Evolutionary conservation across 2,113 vertebrate genomes (phyloP), one percentile per base, ranked within the genome.

Genomic region (Larimichthys crocea): DNA sequence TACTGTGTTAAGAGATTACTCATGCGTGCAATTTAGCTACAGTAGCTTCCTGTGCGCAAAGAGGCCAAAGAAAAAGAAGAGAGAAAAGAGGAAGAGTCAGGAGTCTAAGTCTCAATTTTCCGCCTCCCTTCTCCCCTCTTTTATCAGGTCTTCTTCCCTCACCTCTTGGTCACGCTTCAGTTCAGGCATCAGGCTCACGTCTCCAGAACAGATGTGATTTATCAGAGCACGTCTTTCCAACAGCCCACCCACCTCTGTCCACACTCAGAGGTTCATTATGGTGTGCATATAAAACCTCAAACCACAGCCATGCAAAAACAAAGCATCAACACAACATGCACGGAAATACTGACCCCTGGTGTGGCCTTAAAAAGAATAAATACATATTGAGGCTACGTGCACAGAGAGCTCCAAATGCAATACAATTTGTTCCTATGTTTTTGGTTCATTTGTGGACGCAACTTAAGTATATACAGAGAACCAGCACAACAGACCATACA

Each of bases 181-280:
- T 89, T 90, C 82, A 74, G 71, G 62, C 81, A 62, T 89, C 88
- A 68, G 61, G 69, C 68, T 67, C 84, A 80, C 26, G 63, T 74
- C 85, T 89, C 80, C 82, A 84, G 78, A 87, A 87, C 88, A 88
- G 86, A 92, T 85, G 79, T 78, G 80, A 89, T 89, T 89, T 80
- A 91, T 89, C 61, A 48, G 76, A 49, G 31, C 55, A 55, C 0
- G 19, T 69, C 61, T 80, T 26, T 64, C 40, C 63, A 62, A 61
- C 64, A 77, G 68, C 63, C 79, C 75, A 49, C 71, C 50, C 72
- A 71, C 44, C 67, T 61, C 42, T 22, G 69, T 74, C 74, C 84
- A 66, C 31, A 44, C 35, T 62, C 46, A 2, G 35, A 8, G 35
- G 35, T 40, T 35, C 31, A 35, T 35, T 35, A 35, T 35, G 31